Conservation (phyloP, 2,113 vertebrate species). For the Spilogale gracilis region DNA sequence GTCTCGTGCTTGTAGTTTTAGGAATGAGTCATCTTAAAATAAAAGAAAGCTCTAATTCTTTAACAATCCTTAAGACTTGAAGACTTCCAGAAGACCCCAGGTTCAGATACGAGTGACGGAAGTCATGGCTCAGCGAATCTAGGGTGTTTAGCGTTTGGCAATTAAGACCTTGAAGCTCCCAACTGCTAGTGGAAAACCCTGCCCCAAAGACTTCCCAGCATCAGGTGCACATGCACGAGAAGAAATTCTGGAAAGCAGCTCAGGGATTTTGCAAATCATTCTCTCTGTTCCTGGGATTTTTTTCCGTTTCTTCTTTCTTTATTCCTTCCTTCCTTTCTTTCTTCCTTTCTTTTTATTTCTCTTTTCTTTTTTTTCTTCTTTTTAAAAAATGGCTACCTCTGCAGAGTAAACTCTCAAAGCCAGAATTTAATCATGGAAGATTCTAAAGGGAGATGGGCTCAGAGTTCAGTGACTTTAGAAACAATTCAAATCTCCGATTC, state of each 20-base stretch:
- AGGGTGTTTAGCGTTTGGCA: slow-evolving; percentile 30
- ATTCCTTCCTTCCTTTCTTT: neutral
- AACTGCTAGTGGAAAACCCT: slow-evolving; percentile 54
- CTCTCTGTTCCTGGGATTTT: neutral
- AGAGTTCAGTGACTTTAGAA: neutral
- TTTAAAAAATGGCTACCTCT: neutral
- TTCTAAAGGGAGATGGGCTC: neutral
- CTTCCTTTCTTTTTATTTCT: neutral
- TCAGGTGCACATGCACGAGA: neutral
- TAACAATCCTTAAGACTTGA: slow-evolving; percentile 11
- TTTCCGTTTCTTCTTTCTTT: neutral
- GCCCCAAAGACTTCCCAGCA: slow-evolving; percentile 12
- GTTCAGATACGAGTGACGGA: neutral
- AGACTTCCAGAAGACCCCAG: neutral
- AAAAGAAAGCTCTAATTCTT: slow-evolving; percentile 2
- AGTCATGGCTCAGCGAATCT: neutral
- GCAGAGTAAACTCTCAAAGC: neutral
- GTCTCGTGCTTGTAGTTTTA: neutral
- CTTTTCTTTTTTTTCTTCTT: neutral
- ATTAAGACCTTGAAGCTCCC: neutral
- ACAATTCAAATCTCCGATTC: neutral
- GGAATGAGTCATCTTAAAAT: neutral
- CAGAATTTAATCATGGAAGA: neutral
- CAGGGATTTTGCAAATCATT: neutral
- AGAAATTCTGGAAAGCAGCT: slow-evolving; percentile 33